These are phyloP conservation scores for Semnornis frantzii DNA, from an alignment of 2,113 vertebrate genomes.

Conservation along the genomic window DNA sequence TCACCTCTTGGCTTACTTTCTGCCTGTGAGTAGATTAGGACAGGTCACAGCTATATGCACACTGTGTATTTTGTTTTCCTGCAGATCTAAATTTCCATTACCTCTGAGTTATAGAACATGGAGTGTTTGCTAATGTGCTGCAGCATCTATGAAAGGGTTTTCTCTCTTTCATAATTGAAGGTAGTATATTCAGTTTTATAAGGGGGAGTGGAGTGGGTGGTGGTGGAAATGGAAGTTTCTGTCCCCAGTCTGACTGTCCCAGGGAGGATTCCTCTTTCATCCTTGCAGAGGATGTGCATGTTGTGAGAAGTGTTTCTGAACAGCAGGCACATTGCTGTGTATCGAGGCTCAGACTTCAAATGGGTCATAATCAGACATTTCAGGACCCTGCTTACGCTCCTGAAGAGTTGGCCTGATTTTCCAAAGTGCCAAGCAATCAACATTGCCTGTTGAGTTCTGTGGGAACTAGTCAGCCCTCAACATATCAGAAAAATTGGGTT, in stretches of 20 bases:
- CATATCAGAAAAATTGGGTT: background rate
- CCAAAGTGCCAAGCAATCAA: background rate
- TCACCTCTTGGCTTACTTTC: background rate
- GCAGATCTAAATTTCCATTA: background rate
- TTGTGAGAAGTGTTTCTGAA: background rate
- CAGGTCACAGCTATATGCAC: background rate
- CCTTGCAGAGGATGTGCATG: background rate
- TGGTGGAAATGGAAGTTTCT: background rate
- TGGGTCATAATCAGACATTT: conserved; percentile 9
- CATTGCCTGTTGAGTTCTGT: background rate
- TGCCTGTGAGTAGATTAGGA: background rate
- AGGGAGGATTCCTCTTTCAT: background rate
- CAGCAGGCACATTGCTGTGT: background rate
- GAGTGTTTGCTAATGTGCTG: background rate
- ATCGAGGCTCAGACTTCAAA: background rate
- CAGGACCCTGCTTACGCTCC: background rate
- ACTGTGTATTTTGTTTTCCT: background rate
- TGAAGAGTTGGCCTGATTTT: conserved; percentile 32
- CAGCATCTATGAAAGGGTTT: background rate
- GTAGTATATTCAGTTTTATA: background rate
- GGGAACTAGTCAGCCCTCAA: background rate
- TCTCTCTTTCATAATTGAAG: background rate
- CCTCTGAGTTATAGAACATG: background rate
- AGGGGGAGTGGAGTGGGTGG: background rate
- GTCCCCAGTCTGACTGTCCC: background rate